phyloP scores from a whole-genome alignment of 2,113 vertebrate species.

The Aegotheles bennettii region DNA sequence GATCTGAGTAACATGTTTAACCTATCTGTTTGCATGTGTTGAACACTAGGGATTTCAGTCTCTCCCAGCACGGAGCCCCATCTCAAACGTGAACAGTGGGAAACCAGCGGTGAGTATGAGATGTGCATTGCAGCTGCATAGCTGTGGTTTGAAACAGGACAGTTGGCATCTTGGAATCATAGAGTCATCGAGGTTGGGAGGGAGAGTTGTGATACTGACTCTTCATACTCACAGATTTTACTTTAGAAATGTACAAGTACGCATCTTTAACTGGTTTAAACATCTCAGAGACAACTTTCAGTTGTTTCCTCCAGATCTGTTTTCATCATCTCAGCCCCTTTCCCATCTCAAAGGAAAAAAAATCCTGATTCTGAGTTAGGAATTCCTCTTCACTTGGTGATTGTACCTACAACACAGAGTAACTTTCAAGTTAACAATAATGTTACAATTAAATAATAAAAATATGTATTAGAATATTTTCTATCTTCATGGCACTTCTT shows the following conservation, averaged over 20 bases:
- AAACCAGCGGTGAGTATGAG: slow-evolving; percentile 73
- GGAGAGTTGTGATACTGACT: not conserved
- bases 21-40: not conserved
- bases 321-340: not conserved
- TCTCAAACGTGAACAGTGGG: slow-evolving; percentile 25
- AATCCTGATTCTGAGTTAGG: not conserved
- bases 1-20: not conserved
- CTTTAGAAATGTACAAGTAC: not conserved
- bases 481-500: not conserved
- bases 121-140: not conserved
- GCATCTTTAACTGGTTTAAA: not conserved
- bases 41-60: slow-evolving; percentile 52
- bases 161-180: not conserved
- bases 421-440: not conserved
- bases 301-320: not conserved
- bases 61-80: slow-evolving; percentile 40
- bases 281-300: not conserved
- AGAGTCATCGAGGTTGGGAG: too few relatives aligned
- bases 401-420: not conserved
- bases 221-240: not conserved
- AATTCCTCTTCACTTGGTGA: not conserved
- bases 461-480: not conserved
- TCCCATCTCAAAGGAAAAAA: not conserved
- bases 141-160: not conserved
- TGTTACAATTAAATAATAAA: not conserved